These are phyloP conservation scores for Xerus rutilus DNA, from an alignment of 2,797 vertebrate genomes.

Conservation along the genomic window DNA sequence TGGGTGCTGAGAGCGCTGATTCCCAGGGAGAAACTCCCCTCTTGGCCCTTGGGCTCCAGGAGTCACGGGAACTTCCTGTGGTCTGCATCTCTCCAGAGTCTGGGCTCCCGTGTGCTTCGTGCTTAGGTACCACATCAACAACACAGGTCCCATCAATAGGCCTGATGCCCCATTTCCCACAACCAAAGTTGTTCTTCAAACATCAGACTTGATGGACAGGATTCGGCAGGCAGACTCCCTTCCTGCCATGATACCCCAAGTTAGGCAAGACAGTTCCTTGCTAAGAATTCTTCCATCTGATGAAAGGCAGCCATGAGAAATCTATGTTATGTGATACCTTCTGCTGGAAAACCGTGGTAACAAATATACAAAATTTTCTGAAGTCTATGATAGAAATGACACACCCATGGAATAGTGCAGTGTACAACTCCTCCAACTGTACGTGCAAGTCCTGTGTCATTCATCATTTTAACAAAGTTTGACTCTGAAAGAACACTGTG, in stretches of 20 bases:
- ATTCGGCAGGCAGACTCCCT: neutral
- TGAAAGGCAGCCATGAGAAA: neutral
- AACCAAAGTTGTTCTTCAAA: neutral
- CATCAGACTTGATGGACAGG: neutral
- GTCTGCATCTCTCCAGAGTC: neutral
- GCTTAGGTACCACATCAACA: neutral
- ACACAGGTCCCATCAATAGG: accelerated
- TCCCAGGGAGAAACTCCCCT: neutral
- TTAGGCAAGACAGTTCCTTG: neutral
- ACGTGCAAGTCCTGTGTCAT: accelerated
- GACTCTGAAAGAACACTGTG: neutral
- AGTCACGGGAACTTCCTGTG: neutral
- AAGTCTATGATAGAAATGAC: neutral
- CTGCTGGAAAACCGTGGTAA: neutral
- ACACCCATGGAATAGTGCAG: too few relatives aligned
- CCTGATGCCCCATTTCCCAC: neutral
- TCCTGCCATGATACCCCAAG: neutral
- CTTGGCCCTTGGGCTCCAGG: accelerated
- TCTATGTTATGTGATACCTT: neutral
- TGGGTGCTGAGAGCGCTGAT: accelerated
- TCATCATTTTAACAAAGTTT: neutral
- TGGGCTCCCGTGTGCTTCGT: neutral
- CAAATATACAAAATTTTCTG: neutral
- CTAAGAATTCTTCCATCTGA: neutral
- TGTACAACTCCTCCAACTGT: too few relatives aligned